A percentile compares a stretch with the other conserved stretches of the same genome.
Evolutionary conservation across 2,888 invertebrate genomes (phyloP).

Genomic region (Pedicia rivosa): DNA sequence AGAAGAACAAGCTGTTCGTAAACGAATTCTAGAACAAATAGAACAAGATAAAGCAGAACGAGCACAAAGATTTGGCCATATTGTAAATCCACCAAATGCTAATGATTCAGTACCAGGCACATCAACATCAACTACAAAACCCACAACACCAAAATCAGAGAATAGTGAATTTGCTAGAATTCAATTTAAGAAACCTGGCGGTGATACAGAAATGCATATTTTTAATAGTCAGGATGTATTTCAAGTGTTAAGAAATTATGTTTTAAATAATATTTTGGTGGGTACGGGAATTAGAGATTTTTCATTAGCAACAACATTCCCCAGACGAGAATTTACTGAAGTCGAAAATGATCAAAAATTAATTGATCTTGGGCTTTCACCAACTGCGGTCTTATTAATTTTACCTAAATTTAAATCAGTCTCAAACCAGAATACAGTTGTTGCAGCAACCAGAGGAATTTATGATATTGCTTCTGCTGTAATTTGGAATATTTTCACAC

Average conservation of each 20-base stretch:
- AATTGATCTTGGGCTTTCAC: conserved; percentile 67
- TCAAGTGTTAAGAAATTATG: conserved; percentile 32
- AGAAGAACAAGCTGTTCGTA: conserved; percentile 56
- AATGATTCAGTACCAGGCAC: conserved; percentile 19
- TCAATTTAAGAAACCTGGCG: conserved; percentile 77
- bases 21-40: conserved; percentile 67
- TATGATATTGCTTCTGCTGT: conserved; percentile 13
- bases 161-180: conserved; percentile 43
- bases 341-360: conserved; percentile 85
- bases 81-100: conserved; percentile 13
- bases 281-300: conserved; percentile 37
- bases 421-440: conserved; percentile 8
- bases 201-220: conserved; percentile 52
- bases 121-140: conserved; percentile 21
- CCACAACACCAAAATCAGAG: conserved; percentile 19
- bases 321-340: conserved; percentile 66
- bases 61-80: conserved; percentile 28
- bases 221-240: conserved; percentile 54
- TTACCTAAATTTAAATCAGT: conserved; percentile 13
- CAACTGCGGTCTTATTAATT: conserved; percentile 49
- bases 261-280: conserved; percentile 21
- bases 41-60: conserved; percentile 68
- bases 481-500: conserved; percentile 25
- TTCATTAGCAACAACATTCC: conserved; percentile 71
- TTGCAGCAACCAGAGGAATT: conserved; percentile 3